These are phyloP conservation scores for Elgaria multicarinata DNA, from an alignment of 2,113 vertebrate species.

Conservation along the genomic window DNA sequence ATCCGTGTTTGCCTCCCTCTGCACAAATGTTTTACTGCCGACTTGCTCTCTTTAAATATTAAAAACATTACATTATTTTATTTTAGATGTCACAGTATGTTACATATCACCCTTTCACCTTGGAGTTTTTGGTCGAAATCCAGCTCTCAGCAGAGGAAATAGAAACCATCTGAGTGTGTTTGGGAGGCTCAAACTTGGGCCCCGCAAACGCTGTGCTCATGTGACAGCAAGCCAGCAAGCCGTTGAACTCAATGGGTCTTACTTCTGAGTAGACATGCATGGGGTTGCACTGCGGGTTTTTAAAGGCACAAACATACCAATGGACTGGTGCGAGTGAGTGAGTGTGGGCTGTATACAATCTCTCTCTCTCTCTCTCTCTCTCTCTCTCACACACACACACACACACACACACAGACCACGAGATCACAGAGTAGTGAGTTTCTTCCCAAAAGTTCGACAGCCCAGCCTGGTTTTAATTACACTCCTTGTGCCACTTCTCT, in stretches of 20 bases:
- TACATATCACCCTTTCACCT: conserved; percentile 84
- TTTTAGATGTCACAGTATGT: conserved; percentile 83
- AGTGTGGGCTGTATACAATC: rapidly evolving
- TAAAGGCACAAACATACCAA: background rate
- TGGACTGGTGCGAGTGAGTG: background rate
- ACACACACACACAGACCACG: background rate
- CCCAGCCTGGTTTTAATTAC: background rate
- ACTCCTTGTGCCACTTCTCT: background rate
- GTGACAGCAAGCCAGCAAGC: conserved; percentile 78
- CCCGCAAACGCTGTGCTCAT: conserved; percentile 71
- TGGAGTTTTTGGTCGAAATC: conserved; percentile 81
- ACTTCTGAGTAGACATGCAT: background rate
- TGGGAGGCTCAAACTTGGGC: conserved; percentile 73
- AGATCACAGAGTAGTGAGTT: background rate
- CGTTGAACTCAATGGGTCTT: background rate
- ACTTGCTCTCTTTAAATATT: conserved; percentile 84
- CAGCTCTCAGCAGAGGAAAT: conserved; percentile 79
- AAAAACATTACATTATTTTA: conserved; percentile 83
- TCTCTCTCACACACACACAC: no score
- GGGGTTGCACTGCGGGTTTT: background rate
- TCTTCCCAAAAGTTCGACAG: no score
- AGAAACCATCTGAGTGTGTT: conserved; percentile 83
- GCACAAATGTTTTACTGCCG: conserved; percentile 78
- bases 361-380: no score
- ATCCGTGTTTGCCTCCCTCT: conserved; percentile 79